phyloP scores from a whole-genome alignment of 2,113 vertebrate species.

The Hippoglossus stenolepis region DNA sequence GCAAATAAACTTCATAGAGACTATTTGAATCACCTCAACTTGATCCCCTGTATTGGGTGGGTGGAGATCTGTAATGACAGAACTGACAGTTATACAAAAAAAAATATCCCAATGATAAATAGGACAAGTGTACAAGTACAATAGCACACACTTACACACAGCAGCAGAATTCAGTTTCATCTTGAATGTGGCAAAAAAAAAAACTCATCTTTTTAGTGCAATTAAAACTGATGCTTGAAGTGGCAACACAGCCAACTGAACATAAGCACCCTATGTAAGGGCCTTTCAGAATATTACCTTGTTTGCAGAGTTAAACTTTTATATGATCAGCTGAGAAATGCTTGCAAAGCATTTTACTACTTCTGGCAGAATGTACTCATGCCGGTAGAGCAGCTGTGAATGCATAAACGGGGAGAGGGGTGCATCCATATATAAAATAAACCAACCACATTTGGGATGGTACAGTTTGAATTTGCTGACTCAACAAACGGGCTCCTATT shows the following conservation, averaged over 20 bases:
- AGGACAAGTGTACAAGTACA: neutral
- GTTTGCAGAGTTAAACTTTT: neutral
- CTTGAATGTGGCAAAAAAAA: neutral
- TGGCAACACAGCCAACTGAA: neutral
- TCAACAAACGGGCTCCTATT: slow-evolving; percentile 14
- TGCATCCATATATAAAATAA: slow-evolving; percentile 36
- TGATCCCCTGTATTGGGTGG: neutral
- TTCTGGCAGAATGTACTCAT: neutral
- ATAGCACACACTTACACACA: neutral
- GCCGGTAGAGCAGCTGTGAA: slow-evolving; percentile 29
- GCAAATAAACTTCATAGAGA: neutral
- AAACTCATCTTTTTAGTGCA: neutral
- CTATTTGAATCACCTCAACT: slow-evolving; percentile 1
- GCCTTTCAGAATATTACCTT: neutral
- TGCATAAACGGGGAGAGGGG: slow-evolving; percentile 20
- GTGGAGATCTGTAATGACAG: too few species aligned
- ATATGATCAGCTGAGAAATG: slow-evolving; percentile 26
- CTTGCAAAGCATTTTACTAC: slow-evolving; percentile 27
- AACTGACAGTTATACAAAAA: neutral
- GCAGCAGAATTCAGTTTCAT: neutral
- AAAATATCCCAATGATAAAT: too few species aligned
- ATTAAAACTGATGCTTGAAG: slow-evolving; percentile 22
- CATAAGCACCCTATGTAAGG: neutral
- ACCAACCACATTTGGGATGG: slow-evolving; percentile 21
- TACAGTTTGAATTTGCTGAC: slow-evolving; percentile 42